Evolutionary conservation across 2,888 invertebrate species (phyloP).

Genomic region (Eristalis arbustorum): DNA sequence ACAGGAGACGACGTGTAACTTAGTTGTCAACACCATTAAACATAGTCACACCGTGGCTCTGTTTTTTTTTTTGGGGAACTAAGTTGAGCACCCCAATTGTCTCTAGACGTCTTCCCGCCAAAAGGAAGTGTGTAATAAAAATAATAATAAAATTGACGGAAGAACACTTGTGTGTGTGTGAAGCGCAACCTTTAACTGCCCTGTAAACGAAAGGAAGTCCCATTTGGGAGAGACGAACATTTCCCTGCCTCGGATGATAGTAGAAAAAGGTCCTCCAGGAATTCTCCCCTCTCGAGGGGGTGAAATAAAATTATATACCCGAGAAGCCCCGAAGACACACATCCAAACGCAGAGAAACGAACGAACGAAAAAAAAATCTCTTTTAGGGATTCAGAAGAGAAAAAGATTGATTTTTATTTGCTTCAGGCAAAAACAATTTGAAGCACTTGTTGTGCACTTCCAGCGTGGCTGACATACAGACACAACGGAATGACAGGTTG

Average conservation of each 20-base stretch:
- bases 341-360: not conserved
- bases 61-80: not conserved
- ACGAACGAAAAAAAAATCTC: not conserved
- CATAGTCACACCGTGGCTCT: slow-evolving; percentile 18
- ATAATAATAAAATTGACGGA: slow-evolving; percentile 41
- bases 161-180: slow-evolving; percentile 9
- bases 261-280: not conserved
- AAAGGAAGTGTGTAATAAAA: slow-evolving; percentile 27
- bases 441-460: slow-evolving; percentile 76
- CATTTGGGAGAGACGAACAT: not conserved
- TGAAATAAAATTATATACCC: not conserved
- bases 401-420: slow-evolving; percentile 29
- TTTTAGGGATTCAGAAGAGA: slow-evolving; percentile 14
- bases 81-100: not conserved
- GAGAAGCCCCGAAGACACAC: not conserved
- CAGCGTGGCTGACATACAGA: slow-evolving; percentile 58
- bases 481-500: slow-evolving; percentile 74
- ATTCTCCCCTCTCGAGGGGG: not conserved
- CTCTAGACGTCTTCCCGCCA: not conserved
- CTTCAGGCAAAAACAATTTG: slow-evolving; percentile 24
- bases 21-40: slow-evolving; percentile 37
- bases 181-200: not conserved
- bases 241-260: not conserved
- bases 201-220: not conserved
- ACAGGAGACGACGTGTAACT: slow-evolving; percentile 16